These are phyloP conservation scores for Metellina segmentata DNA, from an alignment of 2,888 invertebrate genomes.

Conservation along the genomic window DNA sequence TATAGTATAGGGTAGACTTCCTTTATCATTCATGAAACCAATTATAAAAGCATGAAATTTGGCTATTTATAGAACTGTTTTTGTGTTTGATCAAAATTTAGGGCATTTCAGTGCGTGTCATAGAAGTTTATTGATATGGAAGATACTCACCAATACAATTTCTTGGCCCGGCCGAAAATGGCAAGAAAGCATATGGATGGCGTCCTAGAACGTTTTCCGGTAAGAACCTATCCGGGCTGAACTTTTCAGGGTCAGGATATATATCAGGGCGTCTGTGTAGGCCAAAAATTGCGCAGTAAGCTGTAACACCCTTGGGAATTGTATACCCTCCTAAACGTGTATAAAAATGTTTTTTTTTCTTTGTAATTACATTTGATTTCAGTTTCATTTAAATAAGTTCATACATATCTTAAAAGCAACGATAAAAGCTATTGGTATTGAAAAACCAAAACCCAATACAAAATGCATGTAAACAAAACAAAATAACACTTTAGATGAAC, in stretches of 20 bases:
- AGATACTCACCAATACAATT: background rate
- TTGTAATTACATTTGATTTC: background rate
- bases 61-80: background rate
- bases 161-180: background rate
- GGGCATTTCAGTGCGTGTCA: background rate
- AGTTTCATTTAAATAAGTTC: background rate
- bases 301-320: background rate
- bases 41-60: background rate
- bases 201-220: background rate
- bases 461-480: background rate
- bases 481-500: background rate
- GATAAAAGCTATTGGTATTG: too few species aligned
- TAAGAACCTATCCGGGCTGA: background rate
- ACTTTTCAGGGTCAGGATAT: conserved; percentile 1
- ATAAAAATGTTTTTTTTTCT: background rate
- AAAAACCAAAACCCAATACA: too few species aligned
- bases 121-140: background rate
- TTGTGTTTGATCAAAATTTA: background rate
- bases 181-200: background rate
- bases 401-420: background rate
- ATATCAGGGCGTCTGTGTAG: background rate
- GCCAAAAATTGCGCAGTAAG: background rate
- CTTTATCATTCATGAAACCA: too few species aligned
- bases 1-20: too few species aligned
- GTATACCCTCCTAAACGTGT: background rate